Percentiles rank a stretch among this genome's conserved stretches.
Conservation (phyloP, 2,113 vertebrate genomes). For the Oryzias celebensis region DNA sequence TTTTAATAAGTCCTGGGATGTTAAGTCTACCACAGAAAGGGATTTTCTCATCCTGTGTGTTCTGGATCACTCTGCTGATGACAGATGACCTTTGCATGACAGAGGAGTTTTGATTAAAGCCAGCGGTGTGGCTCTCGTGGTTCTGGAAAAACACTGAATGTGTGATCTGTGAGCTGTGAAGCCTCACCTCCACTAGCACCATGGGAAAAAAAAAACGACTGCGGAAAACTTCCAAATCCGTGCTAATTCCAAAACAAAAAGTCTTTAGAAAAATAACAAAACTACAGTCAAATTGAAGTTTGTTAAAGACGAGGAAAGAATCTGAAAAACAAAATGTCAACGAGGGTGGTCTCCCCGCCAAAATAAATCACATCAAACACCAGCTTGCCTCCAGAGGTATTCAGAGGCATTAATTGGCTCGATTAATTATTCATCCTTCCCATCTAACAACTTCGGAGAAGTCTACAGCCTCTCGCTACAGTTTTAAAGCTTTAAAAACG, state of each 20-base stretch:
- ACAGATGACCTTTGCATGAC: constrained; percentile 52
- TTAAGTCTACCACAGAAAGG: constrained; percentile 26
- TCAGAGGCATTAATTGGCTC: constrained; percentile 14
- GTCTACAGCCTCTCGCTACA: background rate
- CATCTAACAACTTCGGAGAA: constrained; percentile 17
- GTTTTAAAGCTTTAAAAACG: constrained; percentile 15
- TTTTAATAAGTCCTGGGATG: constrained; percentile 12
- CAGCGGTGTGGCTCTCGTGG: constrained; percentile 43
- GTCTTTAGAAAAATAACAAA: too few relatives aligned
- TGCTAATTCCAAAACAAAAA: too few relatives aligned
- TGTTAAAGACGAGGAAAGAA: too few relatives aligned
- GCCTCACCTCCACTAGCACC: constrained; percentile 19
- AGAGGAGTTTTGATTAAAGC: constrained; percentile 50
- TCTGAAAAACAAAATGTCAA: background rate
- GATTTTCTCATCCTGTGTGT: constrained; percentile 59
- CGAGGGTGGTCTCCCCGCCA: background rate
- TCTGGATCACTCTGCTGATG: constrained; percentile 45
- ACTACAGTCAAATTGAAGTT: too few relatives aligned
- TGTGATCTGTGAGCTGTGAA: constrained; percentile 63
- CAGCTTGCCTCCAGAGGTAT: constrained; percentile 13
- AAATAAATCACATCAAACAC: constrained; percentile 32
- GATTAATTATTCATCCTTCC: constrained; percentile 41
- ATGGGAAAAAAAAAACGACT: constrained; percentile 33
- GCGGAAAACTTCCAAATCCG: too few relatives aligned
- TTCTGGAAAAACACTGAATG: constrained; percentile 40